A percentile compares a stretch with the other conserved stretches of the same genome.
Evolutionary conservation across 2,797 vertebrate genomes (phyloP).

Genomic region (Gymnoscopelus microlampas): DNA sequence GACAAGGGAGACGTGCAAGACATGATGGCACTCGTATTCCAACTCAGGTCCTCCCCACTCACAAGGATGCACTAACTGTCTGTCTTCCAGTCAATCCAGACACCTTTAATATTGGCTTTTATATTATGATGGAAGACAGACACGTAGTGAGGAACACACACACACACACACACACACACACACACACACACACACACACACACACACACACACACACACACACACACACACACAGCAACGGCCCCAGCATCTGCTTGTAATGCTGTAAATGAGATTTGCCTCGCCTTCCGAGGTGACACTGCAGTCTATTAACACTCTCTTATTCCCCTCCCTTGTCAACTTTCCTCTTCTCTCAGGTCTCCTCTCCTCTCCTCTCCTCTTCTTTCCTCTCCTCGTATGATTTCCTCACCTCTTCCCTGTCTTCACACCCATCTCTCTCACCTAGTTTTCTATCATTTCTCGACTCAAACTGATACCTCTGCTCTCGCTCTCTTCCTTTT

Average conservation of each 20-base stretch:
- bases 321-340: not conserved
- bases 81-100: too few relatives aligned
- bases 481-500: too few relatives aligned
- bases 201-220: not conserved
- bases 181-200: constrained; percentile 1
- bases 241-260: constrained; percentile 1
- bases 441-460: too few relatives aligned
- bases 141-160: not conserved
- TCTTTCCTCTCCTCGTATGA: not conserved
- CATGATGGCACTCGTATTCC: too few relatives aligned
- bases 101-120: constrained; percentile 11
- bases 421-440: too few relatives aligned
- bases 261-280: constrained; percentile 42
- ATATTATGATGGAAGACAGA: constrained; percentile 10
- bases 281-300: not conserved
- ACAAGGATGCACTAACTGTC: too few relatives aligned
- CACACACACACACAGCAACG: not conserved
- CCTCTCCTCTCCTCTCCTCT: not conserved
- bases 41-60: too few relatives aligned
- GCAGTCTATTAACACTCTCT: not conserved
- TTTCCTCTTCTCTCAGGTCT: not conserved
- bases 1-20: too few relatives aligned
- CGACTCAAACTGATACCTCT: too few relatives aligned
- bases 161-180: constrained; percentile 9
- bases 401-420: too few relatives aligned